Conservation (phyloP, 2,888 invertebrate genomes). For the Erebia ligea region DNA sequence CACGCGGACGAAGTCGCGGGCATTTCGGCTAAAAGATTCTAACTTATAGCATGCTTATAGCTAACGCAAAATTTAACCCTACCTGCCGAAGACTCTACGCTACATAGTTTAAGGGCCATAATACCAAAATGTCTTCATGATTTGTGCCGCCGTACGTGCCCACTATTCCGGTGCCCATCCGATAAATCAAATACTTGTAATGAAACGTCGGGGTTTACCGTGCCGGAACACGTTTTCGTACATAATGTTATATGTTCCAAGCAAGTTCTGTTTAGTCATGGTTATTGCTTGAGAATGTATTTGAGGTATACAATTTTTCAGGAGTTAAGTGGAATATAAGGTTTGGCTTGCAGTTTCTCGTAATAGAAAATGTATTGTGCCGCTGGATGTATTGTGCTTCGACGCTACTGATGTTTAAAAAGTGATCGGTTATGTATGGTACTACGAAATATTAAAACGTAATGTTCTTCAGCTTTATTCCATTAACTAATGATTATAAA, state of each 20-base stretch:
- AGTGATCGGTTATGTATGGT: neutral
- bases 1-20: too few relatives aligned
- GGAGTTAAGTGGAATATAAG: conserved; percentile 31
- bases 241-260: conserved; percentile 51
- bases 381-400: neutral
- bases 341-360: conserved; percentile 33
- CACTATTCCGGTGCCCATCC: conserved; percentile 57
- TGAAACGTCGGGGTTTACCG: conserved; percentile 65
- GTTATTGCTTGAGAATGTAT: conserved; percentile 39
- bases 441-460: too few relatives aligned
- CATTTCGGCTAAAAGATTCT: too few relatives aligned
- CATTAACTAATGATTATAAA: too few relatives aligned
- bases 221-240: conserved; percentile 48
- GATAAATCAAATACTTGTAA: conserved; percentile 77
- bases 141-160: conserved; percentile 49
- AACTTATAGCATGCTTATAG: neutral
- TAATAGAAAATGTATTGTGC: too few relatives aligned
- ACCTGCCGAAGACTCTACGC: neutral
- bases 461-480: too few relatives aligned
- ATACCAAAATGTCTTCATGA: conserved; percentile 14
- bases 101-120: conserved; percentile 18
- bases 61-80: neutral
- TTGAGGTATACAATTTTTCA: conserved; percentile 47
- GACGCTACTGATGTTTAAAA: neutral
- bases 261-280: conserved; percentile 42